These are phyloP conservation scores for Ephestia elutella DNA, from an alignment of 1,140 invertebrate genomes.

Conservation along the genomic window DNA sequence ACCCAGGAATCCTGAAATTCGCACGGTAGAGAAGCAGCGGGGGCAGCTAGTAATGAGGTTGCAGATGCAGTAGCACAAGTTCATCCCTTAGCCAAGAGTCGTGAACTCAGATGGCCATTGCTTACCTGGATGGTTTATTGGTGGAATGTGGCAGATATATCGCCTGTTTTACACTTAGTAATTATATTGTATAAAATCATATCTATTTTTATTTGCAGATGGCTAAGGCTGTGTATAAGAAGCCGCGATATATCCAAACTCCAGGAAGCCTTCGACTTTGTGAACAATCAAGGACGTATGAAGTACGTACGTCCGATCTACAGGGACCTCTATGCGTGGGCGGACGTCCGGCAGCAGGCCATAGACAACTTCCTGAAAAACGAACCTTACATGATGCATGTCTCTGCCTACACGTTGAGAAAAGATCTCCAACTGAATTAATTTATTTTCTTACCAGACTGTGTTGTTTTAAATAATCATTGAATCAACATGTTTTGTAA, in stretches of 20 bases:
- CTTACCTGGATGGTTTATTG: too few species aligned
- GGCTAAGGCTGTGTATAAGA: conserved; percentile 86
- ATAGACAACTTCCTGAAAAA: conserved; percentile 83
- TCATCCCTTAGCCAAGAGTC: too few species aligned
- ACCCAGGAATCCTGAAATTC: too few species aligned
- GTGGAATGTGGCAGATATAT: too few species aligned
- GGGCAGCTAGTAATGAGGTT: too few species aligned
- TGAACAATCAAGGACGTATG: conserved; percentile 90
- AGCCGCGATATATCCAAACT: conserved; percentile 81
- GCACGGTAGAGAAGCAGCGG: too few species aligned
- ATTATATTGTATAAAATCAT: too few species aligned
- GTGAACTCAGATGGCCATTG: too few species aligned
- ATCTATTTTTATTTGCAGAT: conserved; percentile 81
- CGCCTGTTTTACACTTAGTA: too few species aligned
- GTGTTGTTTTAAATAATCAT: background rate
- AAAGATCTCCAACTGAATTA: conserved; percentile 83
- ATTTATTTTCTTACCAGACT: conserved; percentile 7
- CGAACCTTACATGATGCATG: conserved; percentile 87
- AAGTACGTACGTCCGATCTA: conserved; percentile 93
- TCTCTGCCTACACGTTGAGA: conserved; percentile 81
- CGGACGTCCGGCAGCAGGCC: conserved; percentile 78
- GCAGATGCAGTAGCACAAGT: too few species aligned
- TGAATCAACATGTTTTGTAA: conserved; percentile 6
- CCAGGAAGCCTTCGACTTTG: conserved; percentile 81
- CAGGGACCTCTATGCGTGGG: conserved; percentile 89